Base-by-base conservation (phyloP, 1,140 invertebrate genomes). In the Neuroterus valhalla region DNA sequence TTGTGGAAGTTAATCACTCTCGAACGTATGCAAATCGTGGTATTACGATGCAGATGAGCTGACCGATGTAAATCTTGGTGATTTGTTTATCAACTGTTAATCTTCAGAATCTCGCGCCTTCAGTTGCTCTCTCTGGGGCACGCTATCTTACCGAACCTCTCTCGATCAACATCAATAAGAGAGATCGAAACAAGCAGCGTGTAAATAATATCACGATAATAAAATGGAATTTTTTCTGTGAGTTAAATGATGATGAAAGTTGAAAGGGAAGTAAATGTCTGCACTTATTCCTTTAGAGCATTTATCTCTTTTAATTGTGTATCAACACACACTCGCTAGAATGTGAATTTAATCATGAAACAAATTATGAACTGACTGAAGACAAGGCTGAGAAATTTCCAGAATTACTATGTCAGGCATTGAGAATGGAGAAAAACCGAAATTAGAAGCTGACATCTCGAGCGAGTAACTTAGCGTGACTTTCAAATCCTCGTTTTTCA, bases 51-150 rank as follows among this genome's bases (percentile, higher is more conserved):
- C 72, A 73, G 72, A 78, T 68, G 79, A 52, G 69, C 31, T 71
- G 44, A 76, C 70, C 68, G 23, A 42, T 55, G 31, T 72, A 66
- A 68, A 73, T 76, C 70, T 21, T 55, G 68, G 75, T 75, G 79
- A 80, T 80, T 78, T 78, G 79, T 80, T 78, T 74, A 78, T 74
- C 69, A 70, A 46, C 72, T 72, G 66, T 80, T 78, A 76, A 80
- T 80, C 79, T 78, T 73, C 10, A 15, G 38, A 69, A 66, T 17
- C 70, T 19, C 70, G 70, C 72, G 73, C 77, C 74, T 79, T 79
- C 14, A 14, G 44, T 31, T 31, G 15, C 43, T 70, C 46, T 17
- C 26, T 14, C 38, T 52, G 69, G 42, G 48, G 42, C 44, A 48
- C 69, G 45, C 44, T 70, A 62, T 62, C 55, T 31, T 23, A 62